These are phyloP conservation scores for Choristoneura rosaceana DNA, from an alignment of 2,888 invertebrate genomes.

Conservation along the genomic window DNA sequence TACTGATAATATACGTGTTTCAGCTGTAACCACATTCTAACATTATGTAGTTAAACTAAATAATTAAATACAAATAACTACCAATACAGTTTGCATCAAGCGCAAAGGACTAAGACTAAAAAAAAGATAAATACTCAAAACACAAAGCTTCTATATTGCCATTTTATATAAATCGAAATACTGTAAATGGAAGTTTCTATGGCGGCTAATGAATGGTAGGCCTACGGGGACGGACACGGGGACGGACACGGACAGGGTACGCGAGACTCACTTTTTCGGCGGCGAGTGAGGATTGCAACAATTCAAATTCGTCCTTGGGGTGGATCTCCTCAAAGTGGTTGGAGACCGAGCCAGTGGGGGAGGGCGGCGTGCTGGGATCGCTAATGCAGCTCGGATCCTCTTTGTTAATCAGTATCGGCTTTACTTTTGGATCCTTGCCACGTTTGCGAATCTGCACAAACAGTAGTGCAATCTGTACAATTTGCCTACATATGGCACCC, in stretches of 20 bases:
- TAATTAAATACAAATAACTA: too few relatives aligned
- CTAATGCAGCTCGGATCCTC: slow-evolving; percentile 87
- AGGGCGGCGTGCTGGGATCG: slow-evolving; percentile 76
- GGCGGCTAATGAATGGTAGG: neutral
- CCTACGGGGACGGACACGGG: too few relatives aligned
- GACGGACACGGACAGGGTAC: neutral
- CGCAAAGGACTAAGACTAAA: too few relatives aligned
- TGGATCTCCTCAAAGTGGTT: slow-evolving; percentile 92
- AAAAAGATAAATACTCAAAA: too few relatives aligned
- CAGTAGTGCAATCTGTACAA: slow-evolving; percentile 43
- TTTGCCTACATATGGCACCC: neutral
- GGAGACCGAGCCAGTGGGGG: slow-evolving; percentile 66
- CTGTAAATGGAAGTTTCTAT: neutral
- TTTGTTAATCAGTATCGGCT: slow-evolving; percentile 91
- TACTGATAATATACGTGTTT: neutral
- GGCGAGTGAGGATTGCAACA: slow-evolving; percentile 74
- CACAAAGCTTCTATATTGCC: too few relatives aligned
- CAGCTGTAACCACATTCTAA: too few relatives aligned
- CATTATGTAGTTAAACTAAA: too few relatives aligned
- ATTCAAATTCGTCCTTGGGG: slow-evolving; percentile 91
- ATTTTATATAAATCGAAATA: neutral
- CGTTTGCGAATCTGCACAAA: slow-evolving; percentile 87
- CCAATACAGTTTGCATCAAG: too few relatives aligned
- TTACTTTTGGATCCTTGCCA: slow-evolving; percentile 89
- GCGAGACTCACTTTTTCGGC: slow-evolving; percentile 79